These are phyloP conservation scores for Pseudochirops cupreus DNA, from an alignment of 2,797 vertebrate species.

Conservation along the genomic window DNA sequence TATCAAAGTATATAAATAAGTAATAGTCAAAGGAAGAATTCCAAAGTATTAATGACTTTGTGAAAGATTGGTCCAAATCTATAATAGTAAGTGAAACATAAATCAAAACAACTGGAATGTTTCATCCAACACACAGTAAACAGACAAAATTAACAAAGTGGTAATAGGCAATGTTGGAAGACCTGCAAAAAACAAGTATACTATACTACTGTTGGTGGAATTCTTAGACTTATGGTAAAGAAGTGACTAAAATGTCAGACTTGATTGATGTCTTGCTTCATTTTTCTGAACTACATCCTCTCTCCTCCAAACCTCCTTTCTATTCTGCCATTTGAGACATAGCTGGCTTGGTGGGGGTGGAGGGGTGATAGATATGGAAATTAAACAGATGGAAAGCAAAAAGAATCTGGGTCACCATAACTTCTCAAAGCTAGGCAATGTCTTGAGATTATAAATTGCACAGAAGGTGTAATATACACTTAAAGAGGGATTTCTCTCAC, in stretches of 20 bases:
- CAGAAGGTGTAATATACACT: neutral
- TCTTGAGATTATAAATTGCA: too few species aligned
- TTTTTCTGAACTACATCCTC: neutral
- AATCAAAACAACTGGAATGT: neutral
- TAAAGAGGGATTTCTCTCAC: neutral
- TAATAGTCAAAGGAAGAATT: neutral
- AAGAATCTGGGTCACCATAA: neutral
- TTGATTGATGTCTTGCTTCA: neutral
- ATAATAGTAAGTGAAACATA: neutral
- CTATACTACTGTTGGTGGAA: neutral
- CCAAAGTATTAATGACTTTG: neutral
- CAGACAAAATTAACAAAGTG: neutral
- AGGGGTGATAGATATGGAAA: neutral
- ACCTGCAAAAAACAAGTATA: neutral
- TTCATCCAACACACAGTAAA: neutral
- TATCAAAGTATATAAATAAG: neutral
- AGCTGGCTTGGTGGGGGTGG: neutral
- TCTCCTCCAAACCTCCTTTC: neutral
- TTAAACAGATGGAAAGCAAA: neutral
- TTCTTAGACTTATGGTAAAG: neutral
- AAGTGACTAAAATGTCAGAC: neutral
- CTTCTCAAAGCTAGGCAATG: neutral
- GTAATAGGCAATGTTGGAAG: neutral
- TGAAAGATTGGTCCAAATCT: neutral
- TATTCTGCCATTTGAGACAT: neutral